A percentile compares a stretch with the other conserved stretches of the same genome.
phyloP scores from a whole-genome alignment of 2,888 invertebrate species.

The Steromphala cineraria region DNA sequence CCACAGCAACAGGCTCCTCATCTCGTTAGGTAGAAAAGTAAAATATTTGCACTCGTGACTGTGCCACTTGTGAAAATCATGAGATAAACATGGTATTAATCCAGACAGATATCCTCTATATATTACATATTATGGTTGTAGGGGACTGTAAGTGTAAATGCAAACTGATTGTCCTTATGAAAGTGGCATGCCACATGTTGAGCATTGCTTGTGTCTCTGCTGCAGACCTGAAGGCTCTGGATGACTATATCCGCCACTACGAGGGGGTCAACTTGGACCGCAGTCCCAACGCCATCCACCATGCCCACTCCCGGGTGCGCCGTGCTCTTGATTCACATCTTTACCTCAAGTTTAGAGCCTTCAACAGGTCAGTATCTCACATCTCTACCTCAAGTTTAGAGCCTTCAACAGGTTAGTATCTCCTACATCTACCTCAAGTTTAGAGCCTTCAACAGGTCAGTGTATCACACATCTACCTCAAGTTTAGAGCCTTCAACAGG shows the following conservation, averaged over 20 bases:
- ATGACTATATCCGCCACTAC: constrained; percentile 66
- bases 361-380: constrained; percentile 49
- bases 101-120: too few relatives aligned
- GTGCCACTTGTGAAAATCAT: too few relatives aligned
- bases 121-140: too few relatives aligned
- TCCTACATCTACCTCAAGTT: background rate
- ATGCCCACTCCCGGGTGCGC: constrained; percentile 52
- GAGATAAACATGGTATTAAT: too few relatives aligned
- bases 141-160: too few relatives aligned
- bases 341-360: constrained; percentile 58
- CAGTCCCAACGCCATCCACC: constrained; percentile 40
- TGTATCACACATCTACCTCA: background rate
- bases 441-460: background rate
- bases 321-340: constrained; percentile 53
- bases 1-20: too few relatives aligned
- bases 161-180: too few relatives aligned
- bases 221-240: constrained; percentile 54
- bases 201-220: background rate
- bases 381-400: background rate
- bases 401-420: background rate
- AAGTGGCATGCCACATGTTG: too few relatives aligned
- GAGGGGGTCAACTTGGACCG: constrained; percentile 59
- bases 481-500: too few relatives aligned
- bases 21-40: too few relatives aligned
- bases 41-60: too few relatives aligned